A percentile compares a stretch with the other conserved stretches of the same genome.
Evolutionary conservation across 2,888 invertebrate genomes (phyloP).

Genomic region (Eupithecia vulgata): DNA sequence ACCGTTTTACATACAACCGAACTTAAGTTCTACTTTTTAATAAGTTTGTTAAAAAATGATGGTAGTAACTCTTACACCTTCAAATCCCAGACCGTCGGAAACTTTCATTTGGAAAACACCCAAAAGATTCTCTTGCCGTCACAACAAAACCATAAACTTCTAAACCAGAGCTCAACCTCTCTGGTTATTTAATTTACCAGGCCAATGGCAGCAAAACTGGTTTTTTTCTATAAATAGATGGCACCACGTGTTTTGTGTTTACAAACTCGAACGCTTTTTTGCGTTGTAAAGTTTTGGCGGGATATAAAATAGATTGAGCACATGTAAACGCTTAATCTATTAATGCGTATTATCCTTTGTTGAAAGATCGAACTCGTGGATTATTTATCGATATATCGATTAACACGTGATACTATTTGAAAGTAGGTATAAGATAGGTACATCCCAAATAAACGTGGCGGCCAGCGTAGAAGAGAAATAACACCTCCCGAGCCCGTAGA

Average conservation of each 20-base stretch:
- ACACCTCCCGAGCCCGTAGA: too few relatives aligned
- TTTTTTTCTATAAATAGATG: conserved; percentile 35
- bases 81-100: conserved; percentile 14
- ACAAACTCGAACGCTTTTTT: conserved; percentile 36
- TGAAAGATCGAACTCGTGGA: background rate
- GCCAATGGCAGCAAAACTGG: conserved; percentile 34
- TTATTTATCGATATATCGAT: background rate
- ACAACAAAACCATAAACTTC: conserved; percentile 4
- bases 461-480: too few relatives aligned
- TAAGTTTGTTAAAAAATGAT: too few relatives aligned
- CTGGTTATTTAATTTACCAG: conserved; percentile 12
- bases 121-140: conserved; percentile 22
- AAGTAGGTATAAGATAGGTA: too few relatives aligned
- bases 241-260: conserved; percentile 43
- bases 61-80: too few relatives aligned
- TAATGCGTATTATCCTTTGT: background rate
- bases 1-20: too few relatives aligned
- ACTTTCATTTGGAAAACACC: conserved; percentile 27
- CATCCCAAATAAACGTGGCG: too few relatives aligned
- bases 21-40: too few relatives aligned
- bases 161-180: background rate
- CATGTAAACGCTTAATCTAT: background rate
- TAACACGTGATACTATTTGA: too few relatives aligned
- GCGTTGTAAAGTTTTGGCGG: conserved; percentile 22
- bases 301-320: background rate